Evolutionary conservation across 1,140 invertebrate genomes (phyloP).

Genomic region (Tetraneura akinire): DNA sequence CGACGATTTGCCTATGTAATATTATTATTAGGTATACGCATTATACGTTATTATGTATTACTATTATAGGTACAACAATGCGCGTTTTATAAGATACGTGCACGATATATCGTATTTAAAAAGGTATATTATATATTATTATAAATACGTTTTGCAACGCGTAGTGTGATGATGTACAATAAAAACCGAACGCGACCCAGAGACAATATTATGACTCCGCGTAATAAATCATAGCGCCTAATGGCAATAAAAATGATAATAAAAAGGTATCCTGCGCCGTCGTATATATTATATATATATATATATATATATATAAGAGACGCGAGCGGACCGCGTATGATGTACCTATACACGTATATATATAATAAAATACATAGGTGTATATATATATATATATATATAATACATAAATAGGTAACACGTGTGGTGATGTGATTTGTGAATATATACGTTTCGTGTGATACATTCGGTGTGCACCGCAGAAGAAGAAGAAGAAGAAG

Average conservation of each 20-base stretch:
- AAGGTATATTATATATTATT: no score
- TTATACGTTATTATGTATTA: no score
- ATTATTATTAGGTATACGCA: no score
- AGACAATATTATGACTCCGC: conserved; percentile 46
- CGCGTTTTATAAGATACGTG: no score
- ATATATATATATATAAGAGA: no score
- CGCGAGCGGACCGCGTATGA: conserved; percentile 9
- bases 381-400: not conserved
- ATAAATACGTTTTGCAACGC: conserved; percentile 23
- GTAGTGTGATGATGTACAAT: no score
- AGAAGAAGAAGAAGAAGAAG: not conserved
- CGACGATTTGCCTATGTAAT: not conserved
- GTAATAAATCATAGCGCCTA: conserved; percentile 45
- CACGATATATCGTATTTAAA: no score
- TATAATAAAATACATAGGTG: no score
- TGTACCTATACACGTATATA: not conserved
- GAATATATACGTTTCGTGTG: conserved; percentile 45
- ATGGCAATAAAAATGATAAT: conserved; percentile 39
- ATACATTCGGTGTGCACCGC: no score
- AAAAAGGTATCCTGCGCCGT: no score
- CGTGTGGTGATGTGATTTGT: conserved; percentile 47
- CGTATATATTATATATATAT: no score
- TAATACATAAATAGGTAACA: conserved; percentile 15
- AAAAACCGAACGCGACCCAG: conserved; percentile 22
- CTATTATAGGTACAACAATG: not conserved